A percentile compares a stretch with the other conserved stretches of the same genome.
phyloP scores from a whole-genome alignment of 1,140 invertebrate species.

The Macrostomum lignano region DNA sequence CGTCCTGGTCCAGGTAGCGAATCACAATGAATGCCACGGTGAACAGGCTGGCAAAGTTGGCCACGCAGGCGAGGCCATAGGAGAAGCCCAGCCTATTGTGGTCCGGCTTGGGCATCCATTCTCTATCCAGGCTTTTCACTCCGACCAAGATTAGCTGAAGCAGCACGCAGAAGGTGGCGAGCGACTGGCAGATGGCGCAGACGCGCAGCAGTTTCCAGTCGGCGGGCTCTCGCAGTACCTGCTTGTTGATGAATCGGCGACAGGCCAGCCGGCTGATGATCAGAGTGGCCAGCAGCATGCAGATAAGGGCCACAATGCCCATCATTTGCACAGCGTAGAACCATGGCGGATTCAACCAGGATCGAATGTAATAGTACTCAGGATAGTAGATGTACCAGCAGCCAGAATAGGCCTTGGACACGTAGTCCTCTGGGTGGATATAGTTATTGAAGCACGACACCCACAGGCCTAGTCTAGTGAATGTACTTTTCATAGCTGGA shows the following conservation, averaged over 20 bases:
- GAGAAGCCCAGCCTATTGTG: conserved; percentile 83
- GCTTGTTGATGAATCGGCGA: too few species aligned
- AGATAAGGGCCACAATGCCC: conserved; percentile 44
- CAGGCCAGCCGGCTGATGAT: too few species aligned
- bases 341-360: conserved; percentile 70
- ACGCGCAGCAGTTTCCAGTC: too few species aligned
- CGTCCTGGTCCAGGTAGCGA: too few species aligned
- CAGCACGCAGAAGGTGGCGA: too few species aligned
- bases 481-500: conserved; percentile 53
- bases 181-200: too few species aligned
- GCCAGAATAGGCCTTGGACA: conserved; percentile 56
- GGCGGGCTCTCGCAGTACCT: too few species aligned
- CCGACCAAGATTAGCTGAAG: conserved; percentile 57
- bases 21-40: too few species aligned
- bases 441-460: conserved; percentile 80
- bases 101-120: conserved; percentile 75
- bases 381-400: conserved; percentile 72
- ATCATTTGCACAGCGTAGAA: conserved; percentile 65
- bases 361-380: conserved; percentile 61
- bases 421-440: conserved; percentile 62
- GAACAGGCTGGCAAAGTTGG: too few species aligned
- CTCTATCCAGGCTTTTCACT: conserved; percentile 51
- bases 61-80: conserved; percentile 57
- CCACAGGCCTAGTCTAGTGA: conserved; percentile 80
- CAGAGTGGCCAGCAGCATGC: too few species aligned